phyloP scores from a whole-genome alignment of 2,797 vertebrate species.

The Gallinago stenura region DNA sequence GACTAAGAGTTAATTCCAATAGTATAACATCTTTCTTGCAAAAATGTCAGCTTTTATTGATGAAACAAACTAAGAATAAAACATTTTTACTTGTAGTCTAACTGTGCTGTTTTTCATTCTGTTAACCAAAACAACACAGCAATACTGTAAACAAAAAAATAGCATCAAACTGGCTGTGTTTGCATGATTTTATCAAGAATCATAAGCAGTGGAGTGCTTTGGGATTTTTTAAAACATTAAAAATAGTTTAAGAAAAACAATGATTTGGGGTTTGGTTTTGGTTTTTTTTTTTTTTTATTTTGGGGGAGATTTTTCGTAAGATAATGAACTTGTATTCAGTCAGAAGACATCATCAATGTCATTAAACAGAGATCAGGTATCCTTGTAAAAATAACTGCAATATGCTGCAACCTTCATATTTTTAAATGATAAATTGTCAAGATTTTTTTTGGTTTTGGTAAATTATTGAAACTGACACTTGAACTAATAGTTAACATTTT shows the following conservation, averaged over 20 bases:
- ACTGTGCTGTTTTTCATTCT: conserved; percentile 82
- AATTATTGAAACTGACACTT: not conserved
- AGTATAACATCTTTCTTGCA: conserved; percentile 84
- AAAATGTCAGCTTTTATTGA: conserved; percentile 85
- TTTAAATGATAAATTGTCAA: not conserved
- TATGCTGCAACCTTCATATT: not conserved
- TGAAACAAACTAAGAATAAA: conserved; percentile 85
- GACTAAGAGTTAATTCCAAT: conserved; percentile 87
- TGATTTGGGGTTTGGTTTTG: no score
- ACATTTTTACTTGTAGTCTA: conserved; percentile 81
- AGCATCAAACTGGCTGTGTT: conserved; percentile 80
- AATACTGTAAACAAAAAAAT: conserved; percentile 84
- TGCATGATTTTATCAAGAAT: conserved; percentile 79
- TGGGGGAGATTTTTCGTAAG: fast-evolving
- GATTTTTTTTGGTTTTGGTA: not conserved
- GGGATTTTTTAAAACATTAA: conserved; percentile 36
- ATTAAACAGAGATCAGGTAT: not conserved
- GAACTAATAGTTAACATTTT: not conserved
- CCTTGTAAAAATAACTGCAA: not conserved
- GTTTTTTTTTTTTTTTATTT: not conserved
- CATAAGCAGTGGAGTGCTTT: conserved; percentile 53
- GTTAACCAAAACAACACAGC: conserved; percentile 82
- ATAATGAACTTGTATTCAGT: not conserved
- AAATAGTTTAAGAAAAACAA: conserved; percentile 45
- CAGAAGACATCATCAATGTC: not conserved